Conservation (phyloP, 2,888 invertebrate species). For the Agriopis marginaria region DNA sequence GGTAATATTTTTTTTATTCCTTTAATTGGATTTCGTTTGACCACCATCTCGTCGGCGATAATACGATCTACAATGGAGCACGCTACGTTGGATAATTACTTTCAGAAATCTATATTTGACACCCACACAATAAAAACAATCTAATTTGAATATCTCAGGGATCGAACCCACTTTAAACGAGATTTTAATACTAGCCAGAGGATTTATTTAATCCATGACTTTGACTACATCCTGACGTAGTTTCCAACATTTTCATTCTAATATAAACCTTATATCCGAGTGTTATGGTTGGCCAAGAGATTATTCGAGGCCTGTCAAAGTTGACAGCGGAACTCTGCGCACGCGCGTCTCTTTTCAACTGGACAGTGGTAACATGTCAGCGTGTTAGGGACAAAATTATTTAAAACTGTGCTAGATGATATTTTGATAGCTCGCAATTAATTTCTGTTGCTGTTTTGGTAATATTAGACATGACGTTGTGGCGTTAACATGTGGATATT, state of each 20-base stretch:
- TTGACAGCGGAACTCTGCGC: slow-evolving; percentile 62
- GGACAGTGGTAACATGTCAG: slow-evolving; percentile 58
- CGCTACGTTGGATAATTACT: too few relatives aligned
- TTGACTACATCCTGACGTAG: slow-evolving; percentile 48
- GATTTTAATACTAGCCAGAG: slow-evolving; percentile 74
- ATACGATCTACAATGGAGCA: too few relatives aligned
- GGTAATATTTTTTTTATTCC: too few relatives aligned
- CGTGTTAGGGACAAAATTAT: slow-evolving; percentile 50
- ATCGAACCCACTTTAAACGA: slow-evolving; percentile 62
- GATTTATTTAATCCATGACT: slow-evolving; percentile 73
- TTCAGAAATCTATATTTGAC: neutral
- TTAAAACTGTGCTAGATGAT: slow-evolving; percentile 42
- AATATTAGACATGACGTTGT: slow-evolving; percentile 34
- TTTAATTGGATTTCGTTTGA: too few relatives aligned
- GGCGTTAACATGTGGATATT: slow-evolving; percentile 33
- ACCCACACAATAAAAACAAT: neutral
- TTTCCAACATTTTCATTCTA: slow-evolving; percentile 3
- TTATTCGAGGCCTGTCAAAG: slow-evolving; percentile 20
- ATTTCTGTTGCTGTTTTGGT: slow-evolving; percentile 39
- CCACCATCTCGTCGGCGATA: too few relatives aligned
- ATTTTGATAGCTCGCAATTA: slow-evolving; percentile 47
- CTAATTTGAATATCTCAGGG: slow-evolving; percentile 45
- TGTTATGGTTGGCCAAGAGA: slow-evolving; percentile 9
- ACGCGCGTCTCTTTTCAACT: slow-evolving; percentile 68
- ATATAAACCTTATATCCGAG: slow-evolving; percentile 28